A percentile compares a stretch with the other conserved stretches of the same genome.
These are phyloP conservation scores for Corvus cornix DNA, from an alignment of 2,113 vertebrate species.

Conservation along the genomic window DNA sequence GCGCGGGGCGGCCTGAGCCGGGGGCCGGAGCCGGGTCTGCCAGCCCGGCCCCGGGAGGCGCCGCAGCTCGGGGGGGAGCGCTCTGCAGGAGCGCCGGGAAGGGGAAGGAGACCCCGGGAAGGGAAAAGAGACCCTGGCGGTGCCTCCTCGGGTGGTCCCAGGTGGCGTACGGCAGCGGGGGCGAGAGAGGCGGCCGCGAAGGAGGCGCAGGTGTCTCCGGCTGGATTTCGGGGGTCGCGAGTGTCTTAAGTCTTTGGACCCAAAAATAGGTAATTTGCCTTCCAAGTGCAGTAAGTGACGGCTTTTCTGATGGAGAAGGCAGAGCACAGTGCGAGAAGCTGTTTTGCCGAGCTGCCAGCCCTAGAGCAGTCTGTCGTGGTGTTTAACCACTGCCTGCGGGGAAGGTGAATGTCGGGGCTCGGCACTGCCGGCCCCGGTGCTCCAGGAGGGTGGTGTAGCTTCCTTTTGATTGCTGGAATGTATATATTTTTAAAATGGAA, in stretches of 20 bases:
- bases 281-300: rapidly evolving
- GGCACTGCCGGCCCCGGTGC: not conserved
- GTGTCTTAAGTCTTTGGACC: rapidly evolving
- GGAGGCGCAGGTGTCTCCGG: rapidly evolving
- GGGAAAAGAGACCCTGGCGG: rapidly evolving
- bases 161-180: not conserved
- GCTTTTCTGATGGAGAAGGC: rapidly evolving
- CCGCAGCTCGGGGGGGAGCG: not conserved
- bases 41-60: not conserved
- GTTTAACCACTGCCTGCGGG: rapidly evolving
- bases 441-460: not conserved
- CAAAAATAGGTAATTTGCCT: rapidly evolving
- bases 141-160: rapidly evolving
- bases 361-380: rapidly evolving
- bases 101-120: not conserved
- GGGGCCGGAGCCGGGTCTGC: not conserved
- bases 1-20: not conserved
- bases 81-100: not conserved
- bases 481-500: not conserved
- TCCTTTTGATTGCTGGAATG: rapidly evolving
- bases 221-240: not conserved
- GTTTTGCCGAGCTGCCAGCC: rapidly evolving
- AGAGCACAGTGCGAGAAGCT: rapidly evolving
- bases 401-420: not conserved
- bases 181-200: not conserved